phyloP scores from a whole-genome alignment of 2,888 invertebrate species.

The Phaedon cochleariae region DNA sequence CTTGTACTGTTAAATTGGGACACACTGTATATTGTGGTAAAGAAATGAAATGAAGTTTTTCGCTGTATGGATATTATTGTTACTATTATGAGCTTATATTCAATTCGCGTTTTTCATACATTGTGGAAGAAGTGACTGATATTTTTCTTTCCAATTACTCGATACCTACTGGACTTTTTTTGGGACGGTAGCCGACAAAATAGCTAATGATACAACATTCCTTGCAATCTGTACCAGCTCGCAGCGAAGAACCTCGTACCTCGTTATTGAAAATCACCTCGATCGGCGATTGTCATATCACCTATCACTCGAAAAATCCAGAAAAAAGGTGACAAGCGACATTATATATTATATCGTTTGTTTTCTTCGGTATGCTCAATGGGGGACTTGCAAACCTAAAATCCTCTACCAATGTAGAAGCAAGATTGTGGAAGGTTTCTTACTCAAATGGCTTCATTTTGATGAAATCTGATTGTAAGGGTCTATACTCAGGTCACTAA shows the following conservation, averaged over 20 bases:
- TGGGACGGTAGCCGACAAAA: conserved; percentile 24
- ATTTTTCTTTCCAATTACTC: conserved; percentile 31
- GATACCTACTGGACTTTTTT: conserved; percentile 20
- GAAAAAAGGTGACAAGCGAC: conserved; percentile 16
- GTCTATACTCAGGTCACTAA: no score
- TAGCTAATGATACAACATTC: conserved; percentile 40
- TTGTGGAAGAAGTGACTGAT: conserved; percentile 3
- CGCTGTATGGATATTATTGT: no score
- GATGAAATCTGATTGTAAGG: no score
- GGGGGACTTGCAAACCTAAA: no score
- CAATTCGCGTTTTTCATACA: background rate
- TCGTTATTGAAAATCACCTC: conserved; percentile 37
- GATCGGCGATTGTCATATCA: conserved; percentile 33
- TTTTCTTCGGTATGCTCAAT: background rate
- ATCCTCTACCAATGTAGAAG: no score
- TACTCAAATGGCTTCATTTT: no score
- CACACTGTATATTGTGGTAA: no score
- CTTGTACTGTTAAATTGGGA: no score
- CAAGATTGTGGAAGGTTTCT: no score
- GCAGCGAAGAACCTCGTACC: conserved; percentile 18
- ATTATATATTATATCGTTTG: background rate
- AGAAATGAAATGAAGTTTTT: no score
- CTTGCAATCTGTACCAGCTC: conserved; percentile 26
- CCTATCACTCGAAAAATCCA: conserved; percentile 18
- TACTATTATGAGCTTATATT: no score